phyloP scores from a whole-genome alignment of 2,888 invertebrate species.

The Calameuta pallipes region DNA sequence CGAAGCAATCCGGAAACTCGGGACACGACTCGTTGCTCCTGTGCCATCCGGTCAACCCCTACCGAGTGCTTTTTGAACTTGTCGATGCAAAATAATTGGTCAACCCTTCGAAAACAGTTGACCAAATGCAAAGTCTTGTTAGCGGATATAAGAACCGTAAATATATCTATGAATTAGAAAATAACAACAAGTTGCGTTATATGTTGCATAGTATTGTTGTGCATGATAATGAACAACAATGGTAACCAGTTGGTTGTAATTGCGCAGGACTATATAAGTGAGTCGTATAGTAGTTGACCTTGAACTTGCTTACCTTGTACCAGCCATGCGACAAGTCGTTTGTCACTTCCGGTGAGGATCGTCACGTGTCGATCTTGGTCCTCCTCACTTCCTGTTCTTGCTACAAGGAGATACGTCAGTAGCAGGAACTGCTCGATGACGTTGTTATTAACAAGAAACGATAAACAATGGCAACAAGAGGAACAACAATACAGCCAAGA shows the following conservation, averaged over 20 bases:
- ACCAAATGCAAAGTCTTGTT: background rate
- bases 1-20: background rate
- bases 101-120: background rate
- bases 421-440: background rate
- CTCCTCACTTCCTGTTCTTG: background rate
- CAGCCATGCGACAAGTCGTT: slow-evolving; percentile 38
- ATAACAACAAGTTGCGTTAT: background rate
- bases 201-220: background rate
- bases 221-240: background rate
- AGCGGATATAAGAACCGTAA: background rate
- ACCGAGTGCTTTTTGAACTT: background rate
- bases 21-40: background rate
- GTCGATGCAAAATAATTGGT: background rate
- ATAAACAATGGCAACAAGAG: background rate
- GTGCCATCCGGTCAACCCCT: background rate
- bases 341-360: slow-evolving; percentile 22
- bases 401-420: background rate
- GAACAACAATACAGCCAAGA: background rate
- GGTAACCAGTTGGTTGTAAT: background rate
- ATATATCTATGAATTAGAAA: background rate
- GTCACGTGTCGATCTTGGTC: slow-evolving; percentile 2
- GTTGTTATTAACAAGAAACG: background rate
- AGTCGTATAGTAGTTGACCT: slow-evolving; percentile 4
- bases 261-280: background rate
- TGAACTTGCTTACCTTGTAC: slow-evolving; percentile 31